Base-by-base conservation (phyloP, 2,113 vertebrate genomes). In the Solea senegalensis region DNA sequence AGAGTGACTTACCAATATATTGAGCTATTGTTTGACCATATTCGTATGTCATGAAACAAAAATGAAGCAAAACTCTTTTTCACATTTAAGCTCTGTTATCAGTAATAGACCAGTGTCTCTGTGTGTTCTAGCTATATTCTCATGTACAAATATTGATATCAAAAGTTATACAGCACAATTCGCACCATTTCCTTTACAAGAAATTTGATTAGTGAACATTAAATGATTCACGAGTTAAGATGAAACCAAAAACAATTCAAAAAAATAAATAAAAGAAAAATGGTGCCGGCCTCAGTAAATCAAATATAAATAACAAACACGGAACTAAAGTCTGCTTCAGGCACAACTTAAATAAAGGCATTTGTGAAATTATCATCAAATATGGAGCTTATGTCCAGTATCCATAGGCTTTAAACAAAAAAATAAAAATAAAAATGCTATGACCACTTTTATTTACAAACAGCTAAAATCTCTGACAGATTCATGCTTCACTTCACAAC, bases 381-480 rank as follows among this genome's bases (percentile, higher is more conserved):
- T 81, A 92, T 92, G 91, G 88, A 85, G 90, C 89, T 90, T 89
- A 88, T 92, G 89, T 91, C 78, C 88, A 85, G 91, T 90, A 90
- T 88, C 90, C 75, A 88, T 83, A 85, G 83, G 73, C 84, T 71
- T 68, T 90, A 89, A 83, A 87, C 89, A 91, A 80, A 51, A 88
- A 93, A 21, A 21, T 21, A 21, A 21, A 21, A 21, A 21, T 21
- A 21, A 21, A 21, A 86, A 87, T 89, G 95, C 94, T 94, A 94
- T 96, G 94, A 96, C 95, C 95, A 95, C 94, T 96, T 92, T 96
- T 98, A 97, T 98, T 96, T 97, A 97, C 96, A 96, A 97, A 98
- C 95, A 95, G 95, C 95, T 97, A 96, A 97, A 96, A 97, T 95
- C 95, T 96, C 95, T 94, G 96, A 97, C 96, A 96, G 94, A 95